Base-by-base conservation (phyloP, 1,140 invertebrate species). In the Caenorhabditis brenneri region DNA sequence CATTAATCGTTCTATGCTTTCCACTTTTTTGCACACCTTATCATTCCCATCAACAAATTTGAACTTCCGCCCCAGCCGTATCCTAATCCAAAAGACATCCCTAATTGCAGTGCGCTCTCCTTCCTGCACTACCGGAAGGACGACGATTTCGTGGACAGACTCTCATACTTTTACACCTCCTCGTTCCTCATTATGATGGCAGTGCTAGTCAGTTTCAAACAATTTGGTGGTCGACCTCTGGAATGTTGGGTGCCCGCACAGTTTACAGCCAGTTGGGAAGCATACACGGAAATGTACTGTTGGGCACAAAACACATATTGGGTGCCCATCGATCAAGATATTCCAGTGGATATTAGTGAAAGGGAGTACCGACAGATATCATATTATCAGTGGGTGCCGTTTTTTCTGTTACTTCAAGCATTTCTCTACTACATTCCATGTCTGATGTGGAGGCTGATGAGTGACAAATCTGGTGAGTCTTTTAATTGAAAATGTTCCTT, bases 301-400 rank as follows among this genome's bases (percentile, higher is more conserved):
- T 90, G 89, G 89, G 87, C 87, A 46, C 87, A 90, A 82, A 91
- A 89, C 82, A 90, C 89, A 15, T 90, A 90, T 79, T 90, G 89
- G 86, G 90, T 91, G 58, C 90, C 90, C 19, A 85, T 91, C 27
- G 88, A 89, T 46, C 82, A 88, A 69, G 89, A 90, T 74, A 91
- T 90, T 82, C 89, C 89, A 7, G 88, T 87, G 10, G 89, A 90
- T 78, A 88, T 90, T 58, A 86, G 84, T 19, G 90, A 90, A 81
- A 42, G 89, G n/a, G 89, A 91, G 79, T 89, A 89, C 80, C 89
- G 88, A 48, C 87, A 91, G 85, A 88, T 92, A 31, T 88, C 86
- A 74, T 93, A 93, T 87, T 93, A 93, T 88, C 92, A 93, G 87
- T 93, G 92, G 92, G 92, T 93, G 29, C 92, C 92, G 22, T 92